phyloP scores from a whole-genome alignment of 2,113 vertebrate species.

The Manacus vitellinus region DNA sequence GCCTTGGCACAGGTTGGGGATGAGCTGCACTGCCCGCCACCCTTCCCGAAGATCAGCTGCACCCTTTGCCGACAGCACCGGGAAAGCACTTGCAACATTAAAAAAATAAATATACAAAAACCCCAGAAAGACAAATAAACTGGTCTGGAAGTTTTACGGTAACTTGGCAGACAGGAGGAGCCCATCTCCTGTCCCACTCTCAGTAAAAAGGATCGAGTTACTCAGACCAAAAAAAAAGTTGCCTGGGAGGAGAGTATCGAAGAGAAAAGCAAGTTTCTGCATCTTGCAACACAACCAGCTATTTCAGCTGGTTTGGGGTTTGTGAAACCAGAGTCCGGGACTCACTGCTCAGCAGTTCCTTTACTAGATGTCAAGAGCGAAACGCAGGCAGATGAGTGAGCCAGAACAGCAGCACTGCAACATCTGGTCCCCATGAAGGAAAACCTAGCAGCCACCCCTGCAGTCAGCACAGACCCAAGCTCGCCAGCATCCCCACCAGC shows the following conservation, averaged over 20 bases:
- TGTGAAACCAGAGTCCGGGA: neutral
- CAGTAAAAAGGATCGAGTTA: neutral
- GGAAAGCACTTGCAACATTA: neutral
- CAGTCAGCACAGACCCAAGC: neutral
- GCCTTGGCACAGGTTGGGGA: neutral
- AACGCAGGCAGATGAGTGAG: rapidly evolving
- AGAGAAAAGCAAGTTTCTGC: neutral
- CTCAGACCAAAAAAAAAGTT: neutral
- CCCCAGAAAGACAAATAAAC: neutral
- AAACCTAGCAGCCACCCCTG: neutral
- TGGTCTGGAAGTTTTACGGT: neutral
- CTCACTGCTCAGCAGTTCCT: neutral
- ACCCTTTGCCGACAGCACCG: neutral
- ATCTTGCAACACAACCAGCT: neutral
- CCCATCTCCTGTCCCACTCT: neutral
- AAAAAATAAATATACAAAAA: neutral
- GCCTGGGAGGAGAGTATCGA: neutral
- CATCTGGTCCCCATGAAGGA: neutral
- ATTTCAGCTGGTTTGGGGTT: neutral
- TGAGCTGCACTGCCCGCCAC: neutral
- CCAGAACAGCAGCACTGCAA: constrained; percentile 7
- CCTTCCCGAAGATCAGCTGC: neutral
- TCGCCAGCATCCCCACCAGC: rapidly evolving
- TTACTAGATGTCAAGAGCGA: rapidly evolving
- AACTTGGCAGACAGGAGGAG: neutral